Base-by-base conservation (phyloP, 2,888 invertebrate species). In the Caenorhabditis doughertyi region DNA sequence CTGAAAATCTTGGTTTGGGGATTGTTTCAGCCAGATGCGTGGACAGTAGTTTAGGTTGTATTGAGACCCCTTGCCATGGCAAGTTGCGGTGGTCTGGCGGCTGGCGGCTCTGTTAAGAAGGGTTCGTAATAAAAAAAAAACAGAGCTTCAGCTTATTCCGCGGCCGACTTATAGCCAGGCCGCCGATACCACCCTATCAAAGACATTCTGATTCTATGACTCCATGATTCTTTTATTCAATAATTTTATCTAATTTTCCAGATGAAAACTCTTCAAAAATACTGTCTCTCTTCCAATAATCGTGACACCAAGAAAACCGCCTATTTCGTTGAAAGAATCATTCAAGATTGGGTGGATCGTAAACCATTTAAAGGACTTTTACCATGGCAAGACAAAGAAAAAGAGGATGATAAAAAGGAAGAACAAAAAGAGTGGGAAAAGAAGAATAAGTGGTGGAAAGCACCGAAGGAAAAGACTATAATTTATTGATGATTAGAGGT, bases 221-320 rank as follows among this genome's bases (percentile, higher is more conserved):
- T n/a, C n/a, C n/a, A n/a, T n/a, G n/a, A n/a, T n/a, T n/a, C n/a
- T n/a, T n/a, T n/a, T n/a, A n/a, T n/a, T n/a, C n/a, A n/a, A n/a
- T n/a, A n/a, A n/a, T n/a, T n/a, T n/a, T n/a, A n/a, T n/a, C n/a
- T n/a, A n/a, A n/a, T n/a, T 18, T 72, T 72, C 25, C 62, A 72
- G 72, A 73, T 74, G 74, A 56, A 56, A 47, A 47, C 29, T 0
- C 42, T 77, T 3, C 55, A 49, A 7, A 32, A 56, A 16, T 64
- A 71, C 18, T 56, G 53, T 16, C 49, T 47, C 3, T 47, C 79
- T 7, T 35, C 39, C 1, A 79, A 47, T 49, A 35, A 49, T 3
- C 0, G 3, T 4, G 72, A 79, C 7, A 11, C 71, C 2, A 49
- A 49, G 13, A 47, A 60, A 51, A 42, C 62, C 5, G 72, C 42